Percentiles rank a stretch among this genome's conserved stretches.
These are phyloP conservation scores for Prostheceraeus crozeri DNA, from an alignment of 2,888 invertebrate species.

Conservation along the genomic window DNA sequence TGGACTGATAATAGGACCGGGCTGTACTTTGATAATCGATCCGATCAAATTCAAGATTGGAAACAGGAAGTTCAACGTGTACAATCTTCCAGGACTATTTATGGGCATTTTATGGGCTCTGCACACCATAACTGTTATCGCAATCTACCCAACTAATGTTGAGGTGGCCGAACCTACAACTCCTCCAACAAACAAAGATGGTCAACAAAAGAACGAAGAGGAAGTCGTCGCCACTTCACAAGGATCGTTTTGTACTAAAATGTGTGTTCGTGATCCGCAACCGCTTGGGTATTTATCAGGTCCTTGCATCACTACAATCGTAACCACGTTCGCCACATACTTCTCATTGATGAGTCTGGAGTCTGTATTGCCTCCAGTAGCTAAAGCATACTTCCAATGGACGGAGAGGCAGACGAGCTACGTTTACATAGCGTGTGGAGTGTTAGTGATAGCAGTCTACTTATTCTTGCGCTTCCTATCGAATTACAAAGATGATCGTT, in stretches of 20 bases:
- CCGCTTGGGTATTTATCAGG: not conserved
- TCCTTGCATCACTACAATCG: not conserved
- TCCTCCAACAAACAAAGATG: not conserved
- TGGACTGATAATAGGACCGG: slow-evolving; percentile 34
- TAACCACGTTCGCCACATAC: slow-evolving; percentile 30
- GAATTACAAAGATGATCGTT: slow-evolving; percentile 20
- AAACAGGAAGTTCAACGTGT: slow-evolving; percentile 32
- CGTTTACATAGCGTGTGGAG: slow-evolving; percentile 28
- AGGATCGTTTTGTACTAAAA: too few relatives aligned
- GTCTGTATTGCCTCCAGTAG: slow-evolving; percentile 30
- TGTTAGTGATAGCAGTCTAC: slow-evolving; percentile 32
- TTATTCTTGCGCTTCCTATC: slow-evolving; percentile 31
- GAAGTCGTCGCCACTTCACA: not conserved
- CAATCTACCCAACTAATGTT: not conserved
- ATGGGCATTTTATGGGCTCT: slow-evolving; percentile 33
- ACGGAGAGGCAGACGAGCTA: slow-evolving; percentile 30
- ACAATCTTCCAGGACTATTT: slow-evolving; percentile 32
- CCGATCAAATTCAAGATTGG: slow-evolving; percentile 27
- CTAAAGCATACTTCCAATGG: slow-evolving; percentile 30
- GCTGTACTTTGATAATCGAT: slow-evolving; percentile 22
- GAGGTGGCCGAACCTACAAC: not conserved
- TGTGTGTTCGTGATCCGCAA: not conserved
- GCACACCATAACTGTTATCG: slow-evolving; percentile 25
- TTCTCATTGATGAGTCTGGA: slow-evolving; percentile 32
- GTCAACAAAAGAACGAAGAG: not conserved